A percentile compares a stretch with the other conserved stretches of the same genome.
Conservation (phyloP, 1,140 invertebrate genomes). For the Trichonephila clavata region DNA sequence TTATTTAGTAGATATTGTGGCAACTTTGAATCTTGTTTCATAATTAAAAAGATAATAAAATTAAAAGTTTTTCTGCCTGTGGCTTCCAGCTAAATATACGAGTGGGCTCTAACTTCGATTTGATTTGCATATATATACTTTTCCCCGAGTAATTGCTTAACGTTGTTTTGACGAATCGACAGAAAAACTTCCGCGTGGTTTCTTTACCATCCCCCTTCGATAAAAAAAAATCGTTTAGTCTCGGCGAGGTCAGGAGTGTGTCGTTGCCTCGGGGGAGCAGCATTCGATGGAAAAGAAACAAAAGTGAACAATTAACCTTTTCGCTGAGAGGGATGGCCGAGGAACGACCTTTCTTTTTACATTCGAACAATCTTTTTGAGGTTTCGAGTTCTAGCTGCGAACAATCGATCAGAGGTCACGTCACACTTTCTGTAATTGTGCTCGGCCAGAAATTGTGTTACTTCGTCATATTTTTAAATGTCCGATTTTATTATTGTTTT, state of each 20-base stretch:
- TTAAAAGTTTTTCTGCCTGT: neutral
- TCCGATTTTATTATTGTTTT: neutral
- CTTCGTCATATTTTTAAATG: neutral
- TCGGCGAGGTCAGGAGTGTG: slow-evolving; percentile 3
- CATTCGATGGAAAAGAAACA: no score
- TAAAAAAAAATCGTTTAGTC: neutral
- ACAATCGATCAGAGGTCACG: slow-evolving; percentile 13
- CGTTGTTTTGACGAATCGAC: neutral
- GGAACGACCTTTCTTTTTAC: neutral
- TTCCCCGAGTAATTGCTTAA: slow-evolving; percentile 1
- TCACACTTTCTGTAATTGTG: neutral
- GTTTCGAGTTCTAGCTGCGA: neutral
- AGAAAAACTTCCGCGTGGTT: neutral
- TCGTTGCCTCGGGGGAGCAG: no score
- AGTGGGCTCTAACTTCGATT: neutral
- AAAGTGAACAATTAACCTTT: no score
- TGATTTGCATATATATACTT: slow-evolving; percentile 6
- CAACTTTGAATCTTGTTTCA: neutral
- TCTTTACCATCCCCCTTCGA: neutral
- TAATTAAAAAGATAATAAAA: no score
- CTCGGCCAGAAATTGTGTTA: neutral
- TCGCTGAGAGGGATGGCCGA: no score
- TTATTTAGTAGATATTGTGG: neutral
- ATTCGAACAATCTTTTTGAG: neutral
- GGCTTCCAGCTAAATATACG: neutral